Evolutionary conservation across 2,797 vertebrate genomes (phyloP), one percentile per base, ranked within the genome.

Genomic region (Chrosomus eos): DNA sequence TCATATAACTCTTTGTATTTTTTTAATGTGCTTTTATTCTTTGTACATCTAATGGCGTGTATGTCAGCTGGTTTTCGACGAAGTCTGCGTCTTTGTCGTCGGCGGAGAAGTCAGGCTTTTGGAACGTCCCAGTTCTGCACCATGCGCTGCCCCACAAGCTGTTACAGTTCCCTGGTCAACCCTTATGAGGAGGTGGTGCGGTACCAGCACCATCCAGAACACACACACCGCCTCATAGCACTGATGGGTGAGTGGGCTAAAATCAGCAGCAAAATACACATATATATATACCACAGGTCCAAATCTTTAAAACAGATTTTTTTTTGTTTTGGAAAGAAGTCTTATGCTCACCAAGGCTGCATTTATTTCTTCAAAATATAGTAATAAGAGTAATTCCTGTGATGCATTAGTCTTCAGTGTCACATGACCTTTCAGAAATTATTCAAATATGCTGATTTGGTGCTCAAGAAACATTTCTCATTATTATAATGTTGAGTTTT

Each of bases 171-270:
- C 1, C 84, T 90, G 55, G 91, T 91, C 36, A 93, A 93, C 67
- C 95, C 97, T 0, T 99, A 99, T 0, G 97, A 99, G 91, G 98
- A 99, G 89, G 98, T 99, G 89, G 96, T 97, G 70, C 93, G 94
- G 70, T 97, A 97, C 94, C 97, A 97, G 93, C 95, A 96, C 70
- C 90, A 91, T 58, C 94, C 94, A 0, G 90, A 93, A 3, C 97
- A 98, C 85, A 85, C 89, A 9, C 92, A 95, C 84, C 96, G 97
- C 9, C 93, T 97, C 40, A 91, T 99, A 16, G 95, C 95, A 38
- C 96, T 99, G 9, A 60, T 97, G 67, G 98, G 98, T 98, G 92
- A 84, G 95, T 87, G 70, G 18, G 51, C 3, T 67, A 28, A 31
- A 45, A 67, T 80, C 51, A 81, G 48, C 23, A 31, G n/a, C 14